A percentile compares a stretch with the other conserved stretches of the same genome.
Conservation (phyloP, 2,888 invertebrate species). For the Sepiola atlantica region DNA sequence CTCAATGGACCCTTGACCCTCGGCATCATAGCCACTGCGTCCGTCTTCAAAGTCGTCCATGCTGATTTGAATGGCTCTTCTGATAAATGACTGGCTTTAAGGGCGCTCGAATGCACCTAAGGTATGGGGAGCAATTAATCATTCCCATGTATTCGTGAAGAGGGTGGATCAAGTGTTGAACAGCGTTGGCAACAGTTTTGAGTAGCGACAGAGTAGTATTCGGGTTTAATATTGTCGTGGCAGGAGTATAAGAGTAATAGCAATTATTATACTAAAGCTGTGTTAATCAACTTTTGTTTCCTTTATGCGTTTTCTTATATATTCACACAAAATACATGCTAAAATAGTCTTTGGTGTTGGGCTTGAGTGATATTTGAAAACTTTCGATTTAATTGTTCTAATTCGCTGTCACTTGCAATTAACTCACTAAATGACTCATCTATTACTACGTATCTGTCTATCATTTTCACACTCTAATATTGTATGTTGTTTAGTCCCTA, state of each 20-base stretch:
- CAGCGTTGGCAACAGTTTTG: not conserved
- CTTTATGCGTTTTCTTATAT: no score
- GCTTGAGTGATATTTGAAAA: no score
- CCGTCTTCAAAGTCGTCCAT: not conserved
- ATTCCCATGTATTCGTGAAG: not conserved
- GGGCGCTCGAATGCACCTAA: not conserved
- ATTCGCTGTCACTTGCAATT: no score
- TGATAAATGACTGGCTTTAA: not conserved
- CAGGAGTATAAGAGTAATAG: not conserved
- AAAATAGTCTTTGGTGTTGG: no score
- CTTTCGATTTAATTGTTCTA: no score
- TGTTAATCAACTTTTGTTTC: no score
- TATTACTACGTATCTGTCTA: no score
- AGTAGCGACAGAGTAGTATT: not conserved
- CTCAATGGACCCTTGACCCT: not conserved
- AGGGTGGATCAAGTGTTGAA: not conserved
- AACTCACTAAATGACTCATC: no score
- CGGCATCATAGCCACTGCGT: not conserved
- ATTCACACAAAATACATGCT: no score
- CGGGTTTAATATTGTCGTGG: not conserved
- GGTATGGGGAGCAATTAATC: not conserved
- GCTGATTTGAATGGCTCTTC: not conserved
- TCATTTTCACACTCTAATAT: no score
- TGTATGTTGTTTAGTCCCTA: no score
- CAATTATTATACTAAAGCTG: no score